Evolutionary conservation across 2,888 invertebrate genomes (phyloP), one percentile per base, ranked within the genome.

Genomic region (Noctua pronuba): DNA sequence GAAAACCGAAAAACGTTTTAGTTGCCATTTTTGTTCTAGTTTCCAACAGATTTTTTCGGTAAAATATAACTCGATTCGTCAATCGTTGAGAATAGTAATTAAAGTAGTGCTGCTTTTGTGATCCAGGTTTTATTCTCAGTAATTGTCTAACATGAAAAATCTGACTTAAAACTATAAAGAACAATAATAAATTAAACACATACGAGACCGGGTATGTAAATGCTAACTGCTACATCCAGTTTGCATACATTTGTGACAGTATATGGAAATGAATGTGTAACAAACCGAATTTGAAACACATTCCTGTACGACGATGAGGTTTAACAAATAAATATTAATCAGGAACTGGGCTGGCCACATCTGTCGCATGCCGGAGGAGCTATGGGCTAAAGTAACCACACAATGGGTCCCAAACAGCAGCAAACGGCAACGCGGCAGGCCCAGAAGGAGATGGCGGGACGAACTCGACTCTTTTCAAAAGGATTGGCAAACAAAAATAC

Each of bases 171-270:
- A 60, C 24, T 35, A 46, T 24, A 3, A 58, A 18, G 28, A 46
- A 28, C 16, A 55, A 24, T 77, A 28, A 44, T 62, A 44, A 79
- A 70, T 60, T 44, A 35, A 6, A n/a, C 31, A 35, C 24, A 28
- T 77, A 24, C 18, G 2, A 35, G 6, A 52, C 41, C 2, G 52
- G 62, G 18, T 38, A 46, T 55, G 38, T 73, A 38, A 72, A 80
- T 72, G 44, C 7, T 71, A 78, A 64, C 21, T 28, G n/a, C 52
- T 72, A 64, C 52, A 73, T 64, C 11, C 52, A 80, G 24, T 72
- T 64, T 72, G 73, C 44, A 73, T 64, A 80, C 28, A 44, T 71
- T 80, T 80, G 21, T 62, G 49, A 52, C 46, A 31, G 13, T 62
- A 44, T 18, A 58, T 80, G 64, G 3, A 49, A 80, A 73, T 64